Evolutionary conservation across 1,140 invertebrate genomes (phyloP), one percentile per base, ranked within the genome.

Genomic region (Papilio xuthus): DNA sequence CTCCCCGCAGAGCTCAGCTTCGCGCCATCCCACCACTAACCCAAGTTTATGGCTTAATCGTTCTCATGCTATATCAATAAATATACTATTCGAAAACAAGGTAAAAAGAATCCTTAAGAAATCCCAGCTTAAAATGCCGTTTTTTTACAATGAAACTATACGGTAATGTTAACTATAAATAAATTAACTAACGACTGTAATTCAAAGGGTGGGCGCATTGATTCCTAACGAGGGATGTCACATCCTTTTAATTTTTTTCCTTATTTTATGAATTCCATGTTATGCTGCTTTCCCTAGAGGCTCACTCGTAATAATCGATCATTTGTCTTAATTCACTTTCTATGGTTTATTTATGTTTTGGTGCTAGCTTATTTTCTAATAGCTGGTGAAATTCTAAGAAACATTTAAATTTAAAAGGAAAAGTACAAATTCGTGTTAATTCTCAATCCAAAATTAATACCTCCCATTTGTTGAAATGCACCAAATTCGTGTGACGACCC

Each of bases 1-100:
- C 85, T 78, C 86, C 90, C 92, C 88, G 91, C 86, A 74, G 91
- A 71, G 92, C 89, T 80, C 88, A 88, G 89, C 87, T 83, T 89
- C 90, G 84, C 84, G 85, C 83, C 87, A 78, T 63, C 60, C 56
- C 84, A 79, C 84, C 84, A 86, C 87, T 80, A 85, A 80, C 80
- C 72, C 78, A 74, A 84, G 83, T 93, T 93, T 93, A 93, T 92
- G 86, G 90, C 92, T 92, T 92, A 92, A 93, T 92, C 91, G 92
- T 83, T 80, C 82, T 86, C 88, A 89, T 82, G 88, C 88, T 83
- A 90, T 90, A 90, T 88, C 90, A 89, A 93, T 93, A 92, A 92
- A 92, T 91, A 89, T 89, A 84, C 79, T 80, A 81, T 85, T 88
- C 78, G 72, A 86, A 89, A 90, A 89, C 86, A 89, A 91, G 87